Evolutionary conservation across 2,888 invertebrate species (phyloP).

Genomic region (Eumacrocentrus americanus): DNA sequence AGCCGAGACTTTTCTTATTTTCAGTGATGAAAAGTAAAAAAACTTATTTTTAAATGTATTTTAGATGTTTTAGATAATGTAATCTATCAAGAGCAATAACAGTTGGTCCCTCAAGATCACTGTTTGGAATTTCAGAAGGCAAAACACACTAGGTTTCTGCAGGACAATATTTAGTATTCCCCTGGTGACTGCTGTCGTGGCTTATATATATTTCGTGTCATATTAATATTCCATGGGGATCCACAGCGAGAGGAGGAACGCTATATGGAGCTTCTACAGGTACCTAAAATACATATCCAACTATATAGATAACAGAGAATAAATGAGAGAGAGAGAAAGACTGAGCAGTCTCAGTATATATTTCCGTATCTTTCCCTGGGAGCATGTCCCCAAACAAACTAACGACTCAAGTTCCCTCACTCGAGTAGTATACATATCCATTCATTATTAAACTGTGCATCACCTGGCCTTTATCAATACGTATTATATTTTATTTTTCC

Average conservation of each 20-base stretch:
- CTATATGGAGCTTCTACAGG: not conserved
- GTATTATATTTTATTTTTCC: not conserved
- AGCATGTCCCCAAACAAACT: slow-evolving; percentile 9
- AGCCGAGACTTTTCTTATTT: not conserved
- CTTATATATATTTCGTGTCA: slow-evolving; percentile 61
- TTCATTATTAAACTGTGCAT: not conserved
- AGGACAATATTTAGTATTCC: slow-evolving; percentile 60
- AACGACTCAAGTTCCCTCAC: slow-evolving; percentile 10
- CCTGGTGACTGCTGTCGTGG: slow-evolving; percentile 58
- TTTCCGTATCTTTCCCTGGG: not conserved
- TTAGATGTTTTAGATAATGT: not conserved
- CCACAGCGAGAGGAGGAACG: slow-evolving; percentile 25
- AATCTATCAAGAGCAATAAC: slow-evolving; percentile 12
- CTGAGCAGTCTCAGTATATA: slow-evolving; percentile 21
- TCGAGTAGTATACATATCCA: not conserved
- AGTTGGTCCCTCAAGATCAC: slow-evolving; percentile 11
- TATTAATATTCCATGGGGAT: slow-evolving; percentile 61
- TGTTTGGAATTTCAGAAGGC: slow-evolving; percentile 13
- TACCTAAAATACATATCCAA: not conserved
- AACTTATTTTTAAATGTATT: no score
- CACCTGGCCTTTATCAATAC: not conserved
- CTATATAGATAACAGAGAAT: slow-evolving; percentile 20
- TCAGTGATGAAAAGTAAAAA: not conserved
- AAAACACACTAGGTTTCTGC: slow-evolving; percentile 35
- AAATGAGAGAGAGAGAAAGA: slow-evolving; percentile 11